Conservation (phyloP, 2,888 invertebrate genomes). For the Terebella lapidaria region DNA sequence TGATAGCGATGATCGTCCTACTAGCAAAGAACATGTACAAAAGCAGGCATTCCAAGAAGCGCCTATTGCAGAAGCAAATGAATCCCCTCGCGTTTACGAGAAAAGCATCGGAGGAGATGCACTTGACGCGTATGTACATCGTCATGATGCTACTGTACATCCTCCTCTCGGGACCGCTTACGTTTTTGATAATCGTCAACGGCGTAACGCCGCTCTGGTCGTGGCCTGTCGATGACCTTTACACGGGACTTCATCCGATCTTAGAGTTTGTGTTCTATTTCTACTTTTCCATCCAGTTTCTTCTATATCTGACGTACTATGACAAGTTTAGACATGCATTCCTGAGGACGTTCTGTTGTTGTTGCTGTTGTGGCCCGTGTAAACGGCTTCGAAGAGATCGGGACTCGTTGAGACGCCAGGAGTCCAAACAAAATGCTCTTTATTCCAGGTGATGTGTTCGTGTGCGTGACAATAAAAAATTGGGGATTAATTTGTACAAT, state of each 20-base stretch:
- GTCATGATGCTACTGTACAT: slow-evolving; percentile 37
- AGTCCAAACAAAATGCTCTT: too few species aligned
- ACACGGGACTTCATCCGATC: slow-evolving; percentile 31
- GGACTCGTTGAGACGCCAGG: too few species aligned
- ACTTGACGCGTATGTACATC: slow-evolving; percentile 36
- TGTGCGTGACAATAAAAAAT: too few species aligned
- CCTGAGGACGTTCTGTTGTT: slow-evolving; percentile 36
- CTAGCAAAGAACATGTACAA: slow-evolving; percentile 33
- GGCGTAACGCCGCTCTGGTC: slow-evolving; percentile 15
- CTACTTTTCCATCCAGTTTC: slow-evolving; percentile 41
- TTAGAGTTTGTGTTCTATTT: slow-evolving; percentile 42
- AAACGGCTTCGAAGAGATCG: background rate
- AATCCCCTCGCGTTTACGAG: slow-evolving; percentile 32
- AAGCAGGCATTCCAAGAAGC: slow-evolving; percentile 30
- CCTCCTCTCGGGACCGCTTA: slow-evolving; percentile 37
- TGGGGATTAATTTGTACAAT: too few species aligned
- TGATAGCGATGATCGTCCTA: slow-evolving; percentile 33
- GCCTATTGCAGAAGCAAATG: slow-evolving; percentile 20
- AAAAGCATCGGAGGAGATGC: slow-evolving; percentile 38
- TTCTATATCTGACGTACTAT: slow-evolving; percentile 39
- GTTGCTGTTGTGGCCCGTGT: slow-evolving; percentile 24
- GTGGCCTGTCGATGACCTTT: slow-evolving; percentile 10
- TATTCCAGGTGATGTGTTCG: too few species aligned
- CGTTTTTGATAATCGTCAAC: slow-evolving; percentile 25
- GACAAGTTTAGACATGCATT: slow-evolving; percentile 41